Percentiles rank a stretch among this genome's conserved stretches.
Conservation (phyloP, 2,797 vertebrate species). For the Anguilla pacifica region DNA sequence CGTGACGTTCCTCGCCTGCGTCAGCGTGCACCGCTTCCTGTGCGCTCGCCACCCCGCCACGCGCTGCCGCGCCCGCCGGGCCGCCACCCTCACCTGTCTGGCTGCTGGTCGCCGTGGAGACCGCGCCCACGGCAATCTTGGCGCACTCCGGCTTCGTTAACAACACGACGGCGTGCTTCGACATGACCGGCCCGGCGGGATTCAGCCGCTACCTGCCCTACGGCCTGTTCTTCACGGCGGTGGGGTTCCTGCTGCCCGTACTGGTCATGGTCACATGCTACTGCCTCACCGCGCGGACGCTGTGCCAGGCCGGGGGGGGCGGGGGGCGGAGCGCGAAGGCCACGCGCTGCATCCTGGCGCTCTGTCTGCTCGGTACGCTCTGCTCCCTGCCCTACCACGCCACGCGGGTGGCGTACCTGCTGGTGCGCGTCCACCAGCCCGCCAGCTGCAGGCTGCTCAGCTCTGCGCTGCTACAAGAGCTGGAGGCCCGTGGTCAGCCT, state of each 20-base stretch:
- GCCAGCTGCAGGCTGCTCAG: slow-evolving; percentile 51
- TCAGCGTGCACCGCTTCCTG: slow-evolving; percentile 65
- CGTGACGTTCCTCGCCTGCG: slow-evolving; percentile 65
- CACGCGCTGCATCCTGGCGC: slow-evolving; percentile 48
- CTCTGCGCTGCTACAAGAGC: slow-evolving; percentile 52
- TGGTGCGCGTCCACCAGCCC: slow-evolving; percentile 38
- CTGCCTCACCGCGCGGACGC: slow-evolving; percentile 55
- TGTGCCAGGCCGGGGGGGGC: slow-evolving; percentile 35
- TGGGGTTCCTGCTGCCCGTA: slow-evolving; percentile 61
- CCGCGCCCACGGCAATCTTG: slow-evolving; percentile 58
- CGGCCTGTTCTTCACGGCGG: slow-evolving; percentile 42
- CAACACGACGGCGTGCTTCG: slow-evolving; percentile 59
- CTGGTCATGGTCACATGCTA: slow-evolving; percentile 56
- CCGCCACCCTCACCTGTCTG: slow-evolving; percentile 47
- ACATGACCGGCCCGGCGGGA: slow-evolving; percentile 46
- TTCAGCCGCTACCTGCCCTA: slow-evolving; percentile 61
- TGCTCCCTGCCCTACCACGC: slow-evolving; percentile 66
- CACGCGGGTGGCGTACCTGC: slow-evolving; percentile 51
- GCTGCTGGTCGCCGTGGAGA: slow-evolving; percentile 52
- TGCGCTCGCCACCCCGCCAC: slow-evolving; percentile 61
- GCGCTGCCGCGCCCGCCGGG: slow-evolving; percentile 50
- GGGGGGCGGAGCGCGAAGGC: slow-evolving; percentile 49
- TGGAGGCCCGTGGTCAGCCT: slow-evolving; percentile 63
- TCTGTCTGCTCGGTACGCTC: slow-evolving; percentile 55
- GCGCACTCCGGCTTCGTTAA: slow-evolving; percentile 49